A percentile compares a stretch with the other conserved stretches of the same genome.
phyloP scores from a whole-genome alignment of 2,113 vertebrate species.

The Hippocampus comes region DNA sequence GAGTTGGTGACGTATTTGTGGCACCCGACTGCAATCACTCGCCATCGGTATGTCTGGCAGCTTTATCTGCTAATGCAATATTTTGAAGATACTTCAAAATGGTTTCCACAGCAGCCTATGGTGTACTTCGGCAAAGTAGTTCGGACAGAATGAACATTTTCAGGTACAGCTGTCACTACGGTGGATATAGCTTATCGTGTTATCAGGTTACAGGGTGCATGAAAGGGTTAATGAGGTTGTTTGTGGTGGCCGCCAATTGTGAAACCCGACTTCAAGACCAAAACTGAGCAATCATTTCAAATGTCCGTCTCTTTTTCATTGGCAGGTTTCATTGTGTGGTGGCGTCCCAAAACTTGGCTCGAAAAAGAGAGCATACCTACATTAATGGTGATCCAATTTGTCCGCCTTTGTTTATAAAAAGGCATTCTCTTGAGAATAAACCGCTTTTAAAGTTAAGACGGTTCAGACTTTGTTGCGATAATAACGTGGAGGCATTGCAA shows the following conservation, averaged over 20 bases:
- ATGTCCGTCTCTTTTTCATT: not conserved
- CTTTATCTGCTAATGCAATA: too few relatives aligned
- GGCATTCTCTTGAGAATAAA: conserved; percentile 23
- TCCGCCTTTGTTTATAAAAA: not conserved
- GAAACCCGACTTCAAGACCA: not conserved
- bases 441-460: not conserved
- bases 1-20: not conserved
- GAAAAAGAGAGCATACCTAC: not conserved
- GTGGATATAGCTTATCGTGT: too few relatives aligned
- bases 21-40: not conserved
- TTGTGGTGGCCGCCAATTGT: not conserved
- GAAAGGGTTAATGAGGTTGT: too few relatives aligned
- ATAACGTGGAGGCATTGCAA: conserved; percentile 21
- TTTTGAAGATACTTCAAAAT: not conserved
- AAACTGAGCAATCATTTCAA: not conserved
- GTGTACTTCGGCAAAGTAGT: not conserved
- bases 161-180: too few relatives aligned
- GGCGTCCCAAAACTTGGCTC: not conserved
- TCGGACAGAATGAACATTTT: not conserved
- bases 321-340: too few relatives aligned
- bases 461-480: conserved; percentile 6
- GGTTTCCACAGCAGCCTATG: not conserved
- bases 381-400: not conserved
- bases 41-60: not conserved
- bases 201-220: too few relatives aligned